Evolutionary conservation across 1,140 invertebrate genomes (phyloP), one percentile per base, ranked within the genome.

Genomic region (Aphidius gifuensis): DNA sequence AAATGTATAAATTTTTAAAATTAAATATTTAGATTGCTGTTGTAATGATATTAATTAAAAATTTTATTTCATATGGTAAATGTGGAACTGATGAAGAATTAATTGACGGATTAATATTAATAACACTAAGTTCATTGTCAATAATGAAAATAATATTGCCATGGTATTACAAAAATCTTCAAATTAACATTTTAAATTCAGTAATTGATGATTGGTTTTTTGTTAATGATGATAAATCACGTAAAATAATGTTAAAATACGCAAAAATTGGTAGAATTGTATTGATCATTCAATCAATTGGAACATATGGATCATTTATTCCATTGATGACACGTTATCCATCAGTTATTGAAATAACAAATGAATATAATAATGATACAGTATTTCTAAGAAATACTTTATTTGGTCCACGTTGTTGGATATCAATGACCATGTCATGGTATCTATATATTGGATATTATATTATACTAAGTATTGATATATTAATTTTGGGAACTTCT

Each of bases 201-300:
- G 61, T 47, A 7, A 42, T 66, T 23, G 21, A 62, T 4, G 64
- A 66, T 57, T 65, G 64, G 64, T 49, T 38, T n/a, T 21, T 1
- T n/a, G 47, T 61, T n/a, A 32, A 32, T 32, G 46, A 48, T 5
- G 5, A 44, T 8, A 44, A 55, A 55, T 16, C 44, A 39, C 46
- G 55, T 1, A 4, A 5, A 5, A 57, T 61, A 9, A 65, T 65
- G 64, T 46, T 51, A 44, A 49, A 58, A 43, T 61, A 61, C 47
- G 64, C 64, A 9, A 40, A 57, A 8, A 50, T 58, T 8, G 64
- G 64, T 40, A 60, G 64, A 42, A 9, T 61, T 38, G 59, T 65
- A 2, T 65, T 61, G 32, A 56, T 65, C 0, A 48, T 58, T 4
- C 59, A 61, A 55, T 57, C 61, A 16, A 38, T 48, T 58, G 64